Evolutionary conservation across 2,113 vertebrate species (phyloP).

Genomic region (Oryzias curvinotus): DNA sequence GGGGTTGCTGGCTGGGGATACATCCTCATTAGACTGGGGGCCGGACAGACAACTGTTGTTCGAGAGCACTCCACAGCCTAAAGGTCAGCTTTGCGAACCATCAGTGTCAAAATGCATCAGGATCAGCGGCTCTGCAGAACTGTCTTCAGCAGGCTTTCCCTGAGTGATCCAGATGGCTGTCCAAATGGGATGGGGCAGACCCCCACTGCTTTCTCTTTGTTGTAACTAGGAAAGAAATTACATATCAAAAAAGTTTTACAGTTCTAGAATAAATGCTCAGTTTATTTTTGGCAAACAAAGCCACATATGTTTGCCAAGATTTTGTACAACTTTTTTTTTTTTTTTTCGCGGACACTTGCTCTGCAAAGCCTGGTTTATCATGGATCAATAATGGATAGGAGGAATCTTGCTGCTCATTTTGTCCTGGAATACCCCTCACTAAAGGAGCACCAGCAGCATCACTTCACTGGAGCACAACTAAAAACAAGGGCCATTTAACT

Average conservation of each 20-base stretch:
- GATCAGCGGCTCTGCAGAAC: constrained; percentile 56
- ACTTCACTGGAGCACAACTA: constrained; percentile 51
- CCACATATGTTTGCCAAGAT: constrained; percentile 18
- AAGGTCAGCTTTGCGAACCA: constrained; percentile 77
- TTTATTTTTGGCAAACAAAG: constrained; percentile 4
- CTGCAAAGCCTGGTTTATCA: constrained; percentile 49
- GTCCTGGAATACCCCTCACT: constrained; percentile 42
- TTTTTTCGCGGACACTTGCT: constrained; percentile 7
- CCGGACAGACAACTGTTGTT: constrained; percentile 78
- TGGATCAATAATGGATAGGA: constrained; percentile 69
- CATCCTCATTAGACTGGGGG: constrained; percentile 78
- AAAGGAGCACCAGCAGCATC: constrained; percentile 23
- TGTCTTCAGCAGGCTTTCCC: constrained; percentile 43
- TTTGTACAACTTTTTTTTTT: constrained; percentile 9
- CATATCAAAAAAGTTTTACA: background rate
- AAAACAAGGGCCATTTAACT: constrained; percentile 62
- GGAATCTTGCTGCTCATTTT: constrained; percentile 49
- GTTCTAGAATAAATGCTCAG: background rate
- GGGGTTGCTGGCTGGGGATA: constrained; percentile 72
- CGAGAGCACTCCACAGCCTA: constrained; percentile 76
- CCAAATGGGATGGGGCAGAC: background rate
- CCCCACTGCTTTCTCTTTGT: constrained; percentile 19
- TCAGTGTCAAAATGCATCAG: constrained; percentile 77
- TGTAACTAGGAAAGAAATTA: constrained; percentile 21
- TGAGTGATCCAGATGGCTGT: constrained; percentile 57